Base-by-base conservation (phyloP, 2,113 vertebrate species). In the Hippotragus niger region DNA sequence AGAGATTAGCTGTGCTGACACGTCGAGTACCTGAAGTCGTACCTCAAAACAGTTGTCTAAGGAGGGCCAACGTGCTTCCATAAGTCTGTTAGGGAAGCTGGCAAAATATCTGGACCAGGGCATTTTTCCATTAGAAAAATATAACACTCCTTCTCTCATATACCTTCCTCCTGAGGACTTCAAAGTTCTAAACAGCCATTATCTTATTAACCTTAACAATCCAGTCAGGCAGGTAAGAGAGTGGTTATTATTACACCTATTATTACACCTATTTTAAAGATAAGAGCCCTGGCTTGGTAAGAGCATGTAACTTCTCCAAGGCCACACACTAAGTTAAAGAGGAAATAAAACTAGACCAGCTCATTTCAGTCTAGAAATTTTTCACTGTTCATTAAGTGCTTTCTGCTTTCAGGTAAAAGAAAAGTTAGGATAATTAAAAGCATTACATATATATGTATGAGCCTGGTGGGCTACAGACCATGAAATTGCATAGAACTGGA, bases 181-280 rank as follows among this genome's bases (percentile, higher is more conserved):
- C 95, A 90, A 91, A 97, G 60, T 80, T 84, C 89, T 91, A 94
- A 93, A 97, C n/a, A 88, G 23, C 52, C 45, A 96, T 98, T 97
- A 97, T 94, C 93, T 98, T 81, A 97, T 97, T 98, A 96, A 92
- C 40, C 76, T 64, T 88, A 97, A 96, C 85, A 94, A 88, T 74
- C 53, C 25, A 76, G 82, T 40, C 29, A 90, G 92, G 71, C 80
- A 96, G 74, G 93, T 96, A 95, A 98, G 81, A 95, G 2, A 62
- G 53, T 23, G 43, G n/a, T 40, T 80, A 74, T 94, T 89, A 96
- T 91, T 86, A 97, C 0, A 80, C 25, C 57, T 91, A 93, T 89
- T 89, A 97, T 94, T 95, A 91, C 8, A 25, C 21, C 62, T 92
- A 93, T 95, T 98, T 96, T 80, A 91, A 95, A 98, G 93, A 97